A percentile compares a stretch with the other conserved stretches of the same genome.
Evolutionary conservation across 2,888 invertebrate genomes (phyloP).

Genomic region (Physocephala rufipes): DNA sequence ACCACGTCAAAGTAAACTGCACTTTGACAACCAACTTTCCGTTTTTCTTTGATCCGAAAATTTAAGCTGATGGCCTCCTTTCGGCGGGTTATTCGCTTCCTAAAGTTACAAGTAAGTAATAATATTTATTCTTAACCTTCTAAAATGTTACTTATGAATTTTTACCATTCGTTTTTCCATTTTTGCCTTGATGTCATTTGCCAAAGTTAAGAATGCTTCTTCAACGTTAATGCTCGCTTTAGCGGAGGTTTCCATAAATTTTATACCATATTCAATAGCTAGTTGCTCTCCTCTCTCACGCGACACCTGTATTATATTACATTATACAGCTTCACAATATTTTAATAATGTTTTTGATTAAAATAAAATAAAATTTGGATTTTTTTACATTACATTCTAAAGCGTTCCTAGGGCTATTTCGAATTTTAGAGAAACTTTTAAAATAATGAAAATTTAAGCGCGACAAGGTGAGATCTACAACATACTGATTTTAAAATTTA

Average conservation of each 20-base stretch:
- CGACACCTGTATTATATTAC: constrained; percentile 72
- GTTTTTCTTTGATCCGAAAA: constrained; percentile 82
- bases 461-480: too few species aligned
- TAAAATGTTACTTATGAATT: background rate
- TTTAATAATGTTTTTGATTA: too few species aligned
- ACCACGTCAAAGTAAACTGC: constrained; percentile 86
- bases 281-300: constrained; percentile 96
- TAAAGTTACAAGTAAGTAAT: constrained; percentile 58
- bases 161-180: constrained; percentile 97
- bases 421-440: too few species aligned
- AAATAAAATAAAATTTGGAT: too few species aligned
- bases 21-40: constrained; percentile 86
- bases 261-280: constrained; percentile 97
- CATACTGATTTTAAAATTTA: too few species aligned
- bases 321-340: too few species aligned
- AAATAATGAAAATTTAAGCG: too few species aligned
- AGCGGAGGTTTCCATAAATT: constrained; percentile 99
- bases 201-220: constrained; percentile 96
- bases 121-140: background rate
- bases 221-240: constrained; percentile 98
- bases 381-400: too few species aligned
- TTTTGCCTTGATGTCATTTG: constrained; percentile 97
- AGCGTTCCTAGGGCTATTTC: too few species aligned
- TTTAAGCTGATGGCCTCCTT: constrained; percentile 83
- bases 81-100: constrained; percentile 91